Evolutionary conservation across 2,888 invertebrate genomes (phyloP).

Genomic region (Harmothoe impar): DNA sequence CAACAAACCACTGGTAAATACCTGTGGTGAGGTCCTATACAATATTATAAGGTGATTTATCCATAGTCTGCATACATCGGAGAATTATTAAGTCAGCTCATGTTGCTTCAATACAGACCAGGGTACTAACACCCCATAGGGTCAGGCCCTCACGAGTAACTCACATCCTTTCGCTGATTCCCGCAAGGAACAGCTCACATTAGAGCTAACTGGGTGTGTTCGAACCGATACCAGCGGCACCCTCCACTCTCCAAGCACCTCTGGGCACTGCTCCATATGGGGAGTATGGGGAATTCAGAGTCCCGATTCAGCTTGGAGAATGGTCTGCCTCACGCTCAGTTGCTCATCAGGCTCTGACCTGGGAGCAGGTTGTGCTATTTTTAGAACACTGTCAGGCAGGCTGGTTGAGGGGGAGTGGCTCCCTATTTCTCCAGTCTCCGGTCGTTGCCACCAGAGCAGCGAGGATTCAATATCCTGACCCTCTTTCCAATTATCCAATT

Average conservation of each 20-base stretch:
- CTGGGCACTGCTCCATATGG: not conserved
- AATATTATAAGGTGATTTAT: no score
- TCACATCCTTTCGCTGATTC: not conserved
- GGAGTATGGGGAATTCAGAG: not conserved
- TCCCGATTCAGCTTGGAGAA: not conserved
- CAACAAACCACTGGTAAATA: no score
- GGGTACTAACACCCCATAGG: not conserved
- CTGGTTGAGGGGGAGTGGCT: not conserved
- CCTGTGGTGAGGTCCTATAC: no score
- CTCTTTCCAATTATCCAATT: no score
- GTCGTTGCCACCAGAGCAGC: no score
- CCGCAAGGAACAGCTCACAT: not conserved
- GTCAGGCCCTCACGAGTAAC: not conserved
- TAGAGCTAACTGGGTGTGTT: not conserved
- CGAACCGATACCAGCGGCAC: not conserved
- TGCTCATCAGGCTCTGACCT: constrained; percentile 30
- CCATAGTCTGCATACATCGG: no score
- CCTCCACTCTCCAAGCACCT: not conserved
- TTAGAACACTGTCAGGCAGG: not conserved
- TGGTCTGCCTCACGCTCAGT: not conserved
- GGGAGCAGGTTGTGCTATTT: constrained; percentile 10
- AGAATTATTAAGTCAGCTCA: no score
- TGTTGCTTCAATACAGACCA: not conserved
- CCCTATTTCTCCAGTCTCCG: not conserved
- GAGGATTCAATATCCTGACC: no score